Conservation (phyloP, 1,140 invertebrate genomes). For the Drosophila orena region DNA sequence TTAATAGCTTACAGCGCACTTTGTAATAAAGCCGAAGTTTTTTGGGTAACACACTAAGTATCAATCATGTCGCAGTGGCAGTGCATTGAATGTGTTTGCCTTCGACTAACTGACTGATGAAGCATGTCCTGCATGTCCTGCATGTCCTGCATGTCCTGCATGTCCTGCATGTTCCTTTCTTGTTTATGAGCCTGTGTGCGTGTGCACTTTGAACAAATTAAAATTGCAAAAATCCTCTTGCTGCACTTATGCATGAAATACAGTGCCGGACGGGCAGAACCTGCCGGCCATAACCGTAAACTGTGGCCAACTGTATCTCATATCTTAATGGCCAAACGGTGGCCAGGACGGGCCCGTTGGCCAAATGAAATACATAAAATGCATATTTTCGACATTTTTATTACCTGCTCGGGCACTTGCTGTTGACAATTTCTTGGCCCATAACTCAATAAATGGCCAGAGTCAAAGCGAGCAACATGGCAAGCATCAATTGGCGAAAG, state of each 20-base stretch:
- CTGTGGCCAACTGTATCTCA: constrained; percentile 36
- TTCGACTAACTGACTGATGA: constrained; percentile 61
- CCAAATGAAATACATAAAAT: constrained; percentile 58
- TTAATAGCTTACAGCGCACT: too few relatives aligned
- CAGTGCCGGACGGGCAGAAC: constrained; percentile 49
- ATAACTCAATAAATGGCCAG: constrained; percentile 45
- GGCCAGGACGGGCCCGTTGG: background rate
- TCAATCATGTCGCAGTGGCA: background rate
- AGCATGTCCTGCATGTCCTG: constrained; percentile 53
- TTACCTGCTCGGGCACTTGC: constrained; percentile 33
- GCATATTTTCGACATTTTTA: constrained; percentile 55
- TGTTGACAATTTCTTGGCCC: constrained; percentile 53
- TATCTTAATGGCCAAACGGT: constrained; percentile 63
- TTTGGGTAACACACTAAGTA: too few relatives aligned
- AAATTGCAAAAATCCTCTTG: constrained; percentile 75
- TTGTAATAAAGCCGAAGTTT: too few relatives aligned
- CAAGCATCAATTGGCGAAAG: constrained; percentile 52
- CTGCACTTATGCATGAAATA: constrained; percentile 61
- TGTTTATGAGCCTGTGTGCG: constrained; percentile 42
- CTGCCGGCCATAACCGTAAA: constrained; percentile 63
- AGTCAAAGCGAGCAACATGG: background rate
- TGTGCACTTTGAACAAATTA: constrained; percentile 75
- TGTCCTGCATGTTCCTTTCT: constrained; percentile 51
- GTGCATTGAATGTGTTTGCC: constrained; percentile 19
- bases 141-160: constrained; percentile 54